phyloP scores from a whole-genome alignment of 2,888 invertebrate species.

The Scaptomyza polygonia region DNA sequence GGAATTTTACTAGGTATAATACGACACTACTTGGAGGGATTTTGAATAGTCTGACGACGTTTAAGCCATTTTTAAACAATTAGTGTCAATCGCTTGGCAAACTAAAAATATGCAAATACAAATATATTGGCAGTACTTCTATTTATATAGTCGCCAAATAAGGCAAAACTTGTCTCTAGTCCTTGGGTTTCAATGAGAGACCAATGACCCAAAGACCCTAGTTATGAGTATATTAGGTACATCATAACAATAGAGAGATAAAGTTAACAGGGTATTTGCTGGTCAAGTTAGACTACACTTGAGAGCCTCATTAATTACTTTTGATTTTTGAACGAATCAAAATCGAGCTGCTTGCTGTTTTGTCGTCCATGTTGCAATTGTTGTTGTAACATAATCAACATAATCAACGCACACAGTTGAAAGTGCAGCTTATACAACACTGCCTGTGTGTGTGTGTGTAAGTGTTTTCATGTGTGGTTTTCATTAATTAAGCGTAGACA shows the following conservation, averaged over 20 bases:
- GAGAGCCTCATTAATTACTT: constrained; percentile 4
- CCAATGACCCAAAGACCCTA: neutral
- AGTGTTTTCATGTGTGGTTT: constrained; percentile 31
- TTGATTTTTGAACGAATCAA: constrained; percentile 55
- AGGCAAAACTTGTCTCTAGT: neutral
- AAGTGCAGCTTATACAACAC: constrained; percentile 56
- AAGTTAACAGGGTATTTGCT: constrained; percentile 17
- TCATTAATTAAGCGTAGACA: constrained; percentile 64
- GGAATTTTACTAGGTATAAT: constrained; percentile 17
- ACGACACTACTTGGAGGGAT: constrained; percentile 39
- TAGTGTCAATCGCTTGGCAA: constrained; percentile 77
- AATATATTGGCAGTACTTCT: constrained; percentile 32
- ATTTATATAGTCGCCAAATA: constrained; percentile 38
- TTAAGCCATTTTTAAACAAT: constrained; percentile 66
- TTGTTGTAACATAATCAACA: constrained; percentile 67
- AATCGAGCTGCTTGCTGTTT: constrained; percentile 25
- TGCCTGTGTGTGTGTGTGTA: constrained; percentile 8
- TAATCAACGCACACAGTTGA: constrained; percentile 60
- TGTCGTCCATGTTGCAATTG: constrained; percentile 3
- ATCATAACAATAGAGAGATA: no score
- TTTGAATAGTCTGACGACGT: constrained; percentile 51
- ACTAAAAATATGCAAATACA: constrained; percentile 72
- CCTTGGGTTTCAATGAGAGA: no score
- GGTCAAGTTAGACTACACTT: neutral
- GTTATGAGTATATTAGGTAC: constrained; percentile 13